phyloP scores from a whole-genome alignment of 2,888 invertebrate species.

The Drosophila algonquin region DNA sequence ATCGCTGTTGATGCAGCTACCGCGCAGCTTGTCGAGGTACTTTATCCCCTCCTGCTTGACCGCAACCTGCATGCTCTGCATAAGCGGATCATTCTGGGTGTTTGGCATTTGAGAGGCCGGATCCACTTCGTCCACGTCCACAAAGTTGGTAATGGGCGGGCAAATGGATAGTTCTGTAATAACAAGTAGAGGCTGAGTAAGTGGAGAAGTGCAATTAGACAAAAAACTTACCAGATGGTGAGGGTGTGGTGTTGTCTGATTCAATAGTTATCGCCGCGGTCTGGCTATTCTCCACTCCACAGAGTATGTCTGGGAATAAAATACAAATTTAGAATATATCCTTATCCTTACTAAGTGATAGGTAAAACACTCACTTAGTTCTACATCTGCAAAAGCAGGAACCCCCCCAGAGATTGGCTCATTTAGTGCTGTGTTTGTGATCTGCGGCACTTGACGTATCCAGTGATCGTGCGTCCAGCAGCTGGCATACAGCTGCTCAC shows the following conservation, averaged over 20 bases:
- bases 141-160: conserved; percentile 44
- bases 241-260: background rate
- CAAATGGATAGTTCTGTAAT: background rate
- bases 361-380: conserved; percentile 1
- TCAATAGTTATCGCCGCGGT: background rate
- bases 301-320: background rate
- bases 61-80: background rate
- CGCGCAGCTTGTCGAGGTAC: conserved; percentile 51
- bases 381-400: background rate
- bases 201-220: accelerated
- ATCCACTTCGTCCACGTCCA: conserved; percentile 41
- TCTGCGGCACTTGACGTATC: conserved; percentile 45
- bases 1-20: background rate
- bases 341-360: too few species aligned
- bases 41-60: conserved; percentile 46
- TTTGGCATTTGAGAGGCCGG: conserved; percentile 6
- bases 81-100: background rate
- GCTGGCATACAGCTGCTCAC: conserved; percentile 31
- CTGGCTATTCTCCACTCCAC: too few species aligned
- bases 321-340: background rate
- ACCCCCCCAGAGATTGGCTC: background rate
- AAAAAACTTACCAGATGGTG: conserved; percentile 5
- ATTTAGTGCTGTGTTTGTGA: conserved; percentile 23
- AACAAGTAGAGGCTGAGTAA: background rate
- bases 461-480: conserved; percentile 62